Conservation (phyloP, 2,797 vertebrate genomes). For the Aldrovandia affinis region DNA sequence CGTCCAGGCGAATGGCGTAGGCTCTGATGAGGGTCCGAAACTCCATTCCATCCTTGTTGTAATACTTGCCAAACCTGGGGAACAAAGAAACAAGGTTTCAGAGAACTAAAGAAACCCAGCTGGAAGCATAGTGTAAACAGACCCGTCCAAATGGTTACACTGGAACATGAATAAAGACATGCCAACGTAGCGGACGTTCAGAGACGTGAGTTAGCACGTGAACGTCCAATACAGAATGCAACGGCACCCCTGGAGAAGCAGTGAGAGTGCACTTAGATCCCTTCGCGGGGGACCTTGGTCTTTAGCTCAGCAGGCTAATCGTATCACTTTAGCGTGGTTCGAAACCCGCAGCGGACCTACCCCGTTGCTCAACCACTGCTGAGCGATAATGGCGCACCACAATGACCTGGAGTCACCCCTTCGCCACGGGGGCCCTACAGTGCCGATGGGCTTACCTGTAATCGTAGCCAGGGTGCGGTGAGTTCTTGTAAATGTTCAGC, state of each 20-base stretch:
- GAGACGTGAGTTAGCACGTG: too few relatives aligned
- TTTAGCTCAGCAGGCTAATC: too few relatives aligned
- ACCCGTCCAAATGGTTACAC: too few relatives aligned
- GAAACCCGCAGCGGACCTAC: too few relatives aligned
- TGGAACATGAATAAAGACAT: too few relatives aligned
- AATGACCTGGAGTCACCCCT: not conserved
- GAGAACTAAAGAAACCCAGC: constrained; percentile 1
- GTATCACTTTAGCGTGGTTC: too few relatives aligned
- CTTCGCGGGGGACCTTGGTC: too few relatives aligned
- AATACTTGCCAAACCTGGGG: constrained; percentile 88
- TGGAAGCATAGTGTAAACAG: not conserved
- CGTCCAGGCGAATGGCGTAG: constrained; percentile 86
- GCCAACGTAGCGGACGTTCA: too few relatives aligned
- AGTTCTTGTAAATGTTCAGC: constrained; percentile 76
- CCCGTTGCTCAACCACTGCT: too few relatives aligned
- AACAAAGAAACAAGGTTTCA: not conserved
- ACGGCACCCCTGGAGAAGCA: too few relatives aligned
- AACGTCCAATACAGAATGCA: too few relatives aligned
- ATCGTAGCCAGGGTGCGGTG: constrained; percentile 76
- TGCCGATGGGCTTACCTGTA: constrained; percentile 72
- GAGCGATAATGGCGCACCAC: not conserved
- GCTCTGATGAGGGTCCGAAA: constrained; percentile 84
- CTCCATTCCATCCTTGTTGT: constrained; percentile 70
- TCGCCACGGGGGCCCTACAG: not conserved
- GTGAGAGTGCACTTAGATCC: too few relatives aligned